Conservation (phyloP, 2,113 vertebrate genomes). For the Helogale parvula region DNA sequence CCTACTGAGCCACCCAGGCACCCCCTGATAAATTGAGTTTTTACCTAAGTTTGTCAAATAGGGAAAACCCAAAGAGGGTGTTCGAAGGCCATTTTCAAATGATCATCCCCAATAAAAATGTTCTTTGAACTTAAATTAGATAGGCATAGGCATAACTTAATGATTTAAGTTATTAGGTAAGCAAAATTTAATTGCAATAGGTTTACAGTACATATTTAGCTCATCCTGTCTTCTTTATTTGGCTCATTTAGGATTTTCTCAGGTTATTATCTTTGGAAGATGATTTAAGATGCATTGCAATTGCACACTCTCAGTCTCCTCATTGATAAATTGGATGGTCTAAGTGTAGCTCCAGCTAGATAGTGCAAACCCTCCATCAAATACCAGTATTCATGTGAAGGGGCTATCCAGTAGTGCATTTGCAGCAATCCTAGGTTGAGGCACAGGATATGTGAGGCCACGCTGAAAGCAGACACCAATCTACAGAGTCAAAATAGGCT, state of each 20-base stretch:
- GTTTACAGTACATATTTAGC: neutral
- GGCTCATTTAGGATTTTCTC: neutral
- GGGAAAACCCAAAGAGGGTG: neutral
- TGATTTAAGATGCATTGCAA: neutral
- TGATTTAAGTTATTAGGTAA: neutral
- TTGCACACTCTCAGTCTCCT: neutral
- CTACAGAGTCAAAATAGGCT: neutral
- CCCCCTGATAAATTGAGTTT: neutral
- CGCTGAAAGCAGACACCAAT: neutral
- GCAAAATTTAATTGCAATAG: neutral
- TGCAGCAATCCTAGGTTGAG: neutral
- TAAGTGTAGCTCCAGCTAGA: neutral
- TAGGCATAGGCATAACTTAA: neutral
- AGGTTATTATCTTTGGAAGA: neutral
- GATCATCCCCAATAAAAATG: neutral
- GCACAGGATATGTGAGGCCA: neutral
- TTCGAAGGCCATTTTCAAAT: neutral
- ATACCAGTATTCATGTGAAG: neutral
- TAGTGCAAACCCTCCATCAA: neutral
- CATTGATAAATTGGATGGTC: neutral
- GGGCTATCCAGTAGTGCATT: too few relatives aligned
- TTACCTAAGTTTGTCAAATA: neutral
- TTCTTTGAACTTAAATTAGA: neutral
- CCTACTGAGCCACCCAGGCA: too few relatives aligned
- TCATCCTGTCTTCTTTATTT: neutral